Evolutionary conservation across 1,140 invertebrate genomes (phyloP), one percentile per base, ranked within the genome.

Genomic region (Calephelis virginiensis): DNA sequence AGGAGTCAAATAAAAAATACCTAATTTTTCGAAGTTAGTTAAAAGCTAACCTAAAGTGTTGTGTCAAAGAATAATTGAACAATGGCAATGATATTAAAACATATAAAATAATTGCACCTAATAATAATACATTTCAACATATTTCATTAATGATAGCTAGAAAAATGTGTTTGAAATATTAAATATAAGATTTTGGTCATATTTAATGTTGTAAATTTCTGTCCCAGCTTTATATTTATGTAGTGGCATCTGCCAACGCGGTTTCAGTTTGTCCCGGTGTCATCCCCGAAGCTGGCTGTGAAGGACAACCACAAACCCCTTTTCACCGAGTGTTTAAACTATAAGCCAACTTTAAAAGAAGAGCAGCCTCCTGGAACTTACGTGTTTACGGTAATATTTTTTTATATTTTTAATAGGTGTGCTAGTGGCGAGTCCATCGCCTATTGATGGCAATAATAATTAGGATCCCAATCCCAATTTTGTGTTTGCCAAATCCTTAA

Each of bases 241-340:
- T 80, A 80, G 80, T 74, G 76, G 83, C 76, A 80, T 75, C 69
- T 62, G 71, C 67, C 76, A 73, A 72, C 73, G 66, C 76, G 74
- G 65, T 86, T 86, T 82, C 86, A 86, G 85, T 91, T 83, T 64
- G 69, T 82, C 61, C 77, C 81, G 45, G 81, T 77, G 49, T 72
- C 78, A 28, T 74, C 81, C 48, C 79, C 82, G 66, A 91, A 91
- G 79, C 81, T 91, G 47, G 83, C 86, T 5, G 87, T 92, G 62
- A 92, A 91, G 76, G 93, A 94, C 83, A 95, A 95, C 82, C 93
- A 95, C 84, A 96, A 96, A 79, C 96, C 95, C 0, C 92, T 94
- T 43, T 96, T 97, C 82, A 93, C 91, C 13, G 93, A 96, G 67
- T 97, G 96, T 88, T 92, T 93, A 60, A 92, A 86, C 74, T 96